A percentile compares a stretch with the other conserved stretches of the same genome.
Conservation (phyloP, 2,113 vertebrate genomes). For the Glaucidium brasilianum region DNA sequence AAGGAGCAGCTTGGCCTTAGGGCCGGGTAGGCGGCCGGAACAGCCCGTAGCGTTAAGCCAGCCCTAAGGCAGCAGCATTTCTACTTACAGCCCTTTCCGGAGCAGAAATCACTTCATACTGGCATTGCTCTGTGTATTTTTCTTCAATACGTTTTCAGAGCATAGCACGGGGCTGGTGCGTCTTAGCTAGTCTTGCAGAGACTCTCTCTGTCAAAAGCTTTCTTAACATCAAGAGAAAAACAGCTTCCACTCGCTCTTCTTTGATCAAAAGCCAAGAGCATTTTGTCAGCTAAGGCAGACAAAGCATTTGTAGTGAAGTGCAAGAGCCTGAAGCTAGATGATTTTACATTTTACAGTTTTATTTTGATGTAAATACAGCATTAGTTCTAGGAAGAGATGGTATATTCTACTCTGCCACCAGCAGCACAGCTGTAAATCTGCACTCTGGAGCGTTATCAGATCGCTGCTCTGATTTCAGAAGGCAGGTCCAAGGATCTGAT, state of each 20-base stretch:
- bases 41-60: fast-evolving
- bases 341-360: slow-evolving; percentile 1
- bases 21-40: not conserved
- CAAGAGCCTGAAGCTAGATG: not conserved
- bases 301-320: not conserved
- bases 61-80: not conserved
- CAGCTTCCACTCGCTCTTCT: slow-evolving; percentile 19
- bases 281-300: slow-evolving; percentile 51
- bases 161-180: not conserved
- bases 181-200: not conserved
- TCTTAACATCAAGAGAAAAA: slow-evolving; percentile 27
- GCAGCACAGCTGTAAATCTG: not conserved
- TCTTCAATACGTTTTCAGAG: not conserved
- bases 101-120: not conserved
- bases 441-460: not conserved
- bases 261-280: slow-evolving; percentile 47
- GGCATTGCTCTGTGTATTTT: not conserved
- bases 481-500: not conserved
- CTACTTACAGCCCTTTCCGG: not conserved
- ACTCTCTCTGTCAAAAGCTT: not conserved
- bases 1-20: fast-evolving
- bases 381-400: not conserved
- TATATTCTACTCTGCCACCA: not conserved
- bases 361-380: slow-evolving; percentile 11
- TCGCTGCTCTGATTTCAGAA: not conserved